Conservation (phyloP, 2,113 vertebrate species). For the Chaenocephalus aceratus region DNA sequence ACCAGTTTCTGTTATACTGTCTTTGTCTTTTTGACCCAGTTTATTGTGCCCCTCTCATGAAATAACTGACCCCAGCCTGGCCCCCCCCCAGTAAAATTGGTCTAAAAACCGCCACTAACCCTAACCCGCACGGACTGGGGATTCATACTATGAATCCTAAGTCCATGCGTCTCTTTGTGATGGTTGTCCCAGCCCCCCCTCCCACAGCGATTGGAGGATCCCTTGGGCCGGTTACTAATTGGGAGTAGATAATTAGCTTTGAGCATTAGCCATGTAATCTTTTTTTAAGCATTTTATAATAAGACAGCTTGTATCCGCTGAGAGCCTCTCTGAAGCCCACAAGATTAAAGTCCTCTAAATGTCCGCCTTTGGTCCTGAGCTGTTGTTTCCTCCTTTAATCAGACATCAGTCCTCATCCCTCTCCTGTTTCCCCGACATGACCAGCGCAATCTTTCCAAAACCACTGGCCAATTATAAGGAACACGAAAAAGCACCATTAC, state of each 20-base stretch:
- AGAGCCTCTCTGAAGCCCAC: constrained; percentile 57
- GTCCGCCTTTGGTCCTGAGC: constrained; percentile 63
- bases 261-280: constrained; percentile 56
- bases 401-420: constrained; percentile 44
- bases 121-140: too few relatives aligned
- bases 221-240: constrained; percentile 68
- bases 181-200: constrained; percentile 29
- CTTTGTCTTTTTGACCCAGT: too few relatives aligned
- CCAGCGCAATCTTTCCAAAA: constrained; percentile 29
- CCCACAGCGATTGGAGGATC: constrained; percentile 29
- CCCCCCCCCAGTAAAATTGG: too few relatives aligned
- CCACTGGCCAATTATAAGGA: constrained; percentile 65
- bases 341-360: constrained; percentile 77
- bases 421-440: constrained; percentile 40
- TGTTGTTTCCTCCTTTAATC: constrained; percentile 60
- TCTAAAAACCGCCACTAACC: too few relatives aligned
- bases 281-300: constrained; percentile 76
- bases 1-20: too few relatives aligned
- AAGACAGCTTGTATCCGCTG: constrained; percentile 61
- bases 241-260: constrained; percentile 70
- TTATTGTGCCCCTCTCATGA: too few relatives aligned
- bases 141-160: background rate
- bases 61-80: too few relatives aligned
- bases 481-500: constrained; percentile 62
- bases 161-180: constrained; percentile 26